These are phyloP conservation scores for Paracanthobrama guichenoti DNA, from an alignment of 2,113 vertebrate genomes.

Conservation along the genomic window DNA sequence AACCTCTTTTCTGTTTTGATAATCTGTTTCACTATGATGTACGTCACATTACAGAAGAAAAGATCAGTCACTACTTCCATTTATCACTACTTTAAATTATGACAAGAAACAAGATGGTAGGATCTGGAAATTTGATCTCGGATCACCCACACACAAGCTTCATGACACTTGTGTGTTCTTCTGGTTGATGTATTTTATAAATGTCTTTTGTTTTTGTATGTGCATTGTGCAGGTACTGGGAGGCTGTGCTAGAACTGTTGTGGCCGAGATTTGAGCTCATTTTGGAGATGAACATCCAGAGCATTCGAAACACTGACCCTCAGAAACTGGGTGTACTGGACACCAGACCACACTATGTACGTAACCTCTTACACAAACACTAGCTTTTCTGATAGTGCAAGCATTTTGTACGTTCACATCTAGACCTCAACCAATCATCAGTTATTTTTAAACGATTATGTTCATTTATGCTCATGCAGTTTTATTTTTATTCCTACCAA, in stretches of 20 bases:
- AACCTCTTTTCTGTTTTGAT: too few species aligned
- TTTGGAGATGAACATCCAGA: constrained; percentile 91
- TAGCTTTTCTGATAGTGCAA: neutral
- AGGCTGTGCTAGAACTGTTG: constrained; percentile 84
- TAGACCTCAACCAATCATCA: too few species aligned
- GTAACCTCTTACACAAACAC: constrained; percentile 30
- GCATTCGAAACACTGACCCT: constrained; percentile 88
- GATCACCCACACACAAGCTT: neutral
- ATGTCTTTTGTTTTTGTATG: constrained; percentile 12
- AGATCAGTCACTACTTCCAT: too few species aligned
- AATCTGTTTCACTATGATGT: too few species aligned
- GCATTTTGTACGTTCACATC: too few species aligned
- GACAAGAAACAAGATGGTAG: too few species aligned
- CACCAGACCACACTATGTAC: constrained; percentile 88
- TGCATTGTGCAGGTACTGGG: constrained; percentile 84
- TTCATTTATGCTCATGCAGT: neutral
- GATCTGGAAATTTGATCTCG: too few species aligned
- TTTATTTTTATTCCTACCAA: neutral
- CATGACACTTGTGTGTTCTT: constrained; percentile 22
- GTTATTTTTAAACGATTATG: too few species aligned
- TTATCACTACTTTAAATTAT: too few species aligned
- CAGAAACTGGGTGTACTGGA: constrained; percentile 88
- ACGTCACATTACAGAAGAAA: too few species aligned
- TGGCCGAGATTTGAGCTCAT: constrained; percentile 89
- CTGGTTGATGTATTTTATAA: constrained; percentile 5